These are phyloP conservation scores for Micronisus gabar DNA, from an alignment of 2,113 vertebrate genomes.

Conservation along the genomic window DNA sequence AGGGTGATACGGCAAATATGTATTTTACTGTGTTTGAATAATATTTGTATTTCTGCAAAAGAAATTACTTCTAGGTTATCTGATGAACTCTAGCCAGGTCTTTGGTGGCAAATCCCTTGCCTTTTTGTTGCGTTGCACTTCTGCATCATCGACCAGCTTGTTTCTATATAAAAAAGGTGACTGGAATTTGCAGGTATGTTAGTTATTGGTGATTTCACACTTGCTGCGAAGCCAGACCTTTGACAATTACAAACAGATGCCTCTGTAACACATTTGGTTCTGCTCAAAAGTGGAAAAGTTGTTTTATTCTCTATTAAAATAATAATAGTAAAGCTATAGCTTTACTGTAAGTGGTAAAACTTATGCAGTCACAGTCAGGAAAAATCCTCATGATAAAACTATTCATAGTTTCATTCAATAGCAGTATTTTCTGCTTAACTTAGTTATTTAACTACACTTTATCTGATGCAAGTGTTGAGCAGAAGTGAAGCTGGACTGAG, in stretches of 20 bases:
- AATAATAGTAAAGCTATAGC: background rate
- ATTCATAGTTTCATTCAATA: background rate
- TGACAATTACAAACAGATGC: slow-evolving; percentile 16
- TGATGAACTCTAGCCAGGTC: background rate
- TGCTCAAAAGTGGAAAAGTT: background rate
- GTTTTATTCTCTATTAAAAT: background rate
- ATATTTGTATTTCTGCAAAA: background rate
- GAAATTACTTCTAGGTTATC: background rate
- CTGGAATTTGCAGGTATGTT: background rate
- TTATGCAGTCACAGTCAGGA: background rate
- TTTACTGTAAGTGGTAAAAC: background rate
- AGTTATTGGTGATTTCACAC: background rate
- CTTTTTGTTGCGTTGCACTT: background rate
- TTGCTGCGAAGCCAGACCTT: background rate
- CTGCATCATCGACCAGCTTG: background rate
- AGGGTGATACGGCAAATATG: background rate
- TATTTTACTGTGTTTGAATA: background rate
- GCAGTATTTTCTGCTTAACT: background rate
- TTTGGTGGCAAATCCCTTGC: background rate
- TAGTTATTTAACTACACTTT: background rate
- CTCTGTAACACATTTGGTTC: background rate
- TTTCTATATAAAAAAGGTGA: background rate
- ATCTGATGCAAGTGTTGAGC: background rate
- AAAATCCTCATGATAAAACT: background rate
- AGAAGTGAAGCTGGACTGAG: background rate